Conservation (phyloP, 1,140 invertebrate species). For the Pseudomyrmex pallidus region DNA sequence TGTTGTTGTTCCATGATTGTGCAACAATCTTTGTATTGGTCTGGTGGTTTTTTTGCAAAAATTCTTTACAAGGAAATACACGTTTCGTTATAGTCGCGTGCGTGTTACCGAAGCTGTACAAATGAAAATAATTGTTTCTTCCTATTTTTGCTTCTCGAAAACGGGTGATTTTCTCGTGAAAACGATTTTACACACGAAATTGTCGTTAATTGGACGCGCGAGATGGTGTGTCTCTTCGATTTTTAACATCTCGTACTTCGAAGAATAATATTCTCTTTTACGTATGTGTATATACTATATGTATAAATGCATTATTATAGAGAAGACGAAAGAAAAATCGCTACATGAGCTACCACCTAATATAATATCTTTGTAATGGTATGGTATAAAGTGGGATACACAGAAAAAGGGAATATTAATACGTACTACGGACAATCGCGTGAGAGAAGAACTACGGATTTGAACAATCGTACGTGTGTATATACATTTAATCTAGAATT, state of each 20-base stretch:
- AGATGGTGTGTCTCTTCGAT: too few relatives aligned
- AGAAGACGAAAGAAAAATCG: too few relatives aligned
- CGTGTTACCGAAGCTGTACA: background rate
- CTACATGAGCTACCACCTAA: too few relatives aligned
- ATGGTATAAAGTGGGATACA: background rate
- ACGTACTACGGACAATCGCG: constrained; percentile 36
- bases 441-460: constrained; percentile 30
- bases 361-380: too few relatives aligned
- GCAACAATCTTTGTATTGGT: constrained; percentile 60
- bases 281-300: background rate
- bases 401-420: constrained; percentile 26
- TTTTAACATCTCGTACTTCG: too few relatives aligned
- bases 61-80: background rate
- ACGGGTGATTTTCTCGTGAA: too few relatives aligned
- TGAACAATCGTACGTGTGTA: constrained; percentile 56
- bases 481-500: constrained; percentile 44
- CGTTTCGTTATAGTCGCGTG: too few relatives aligned
- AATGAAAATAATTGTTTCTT: constrained; percentile 1
- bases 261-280: too few relatives aligned
- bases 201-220: too few relatives aligned
- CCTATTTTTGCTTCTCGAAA: too few relatives aligned
- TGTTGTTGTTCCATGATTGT: constrained; percentile 52
- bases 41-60: constrained; percentile 23
- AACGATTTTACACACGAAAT: too few relatives aligned
- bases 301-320: constrained; percentile 60